Conservation (phyloP, 1,140 invertebrate species). For the Belonocnema kinseyi region DNA sequence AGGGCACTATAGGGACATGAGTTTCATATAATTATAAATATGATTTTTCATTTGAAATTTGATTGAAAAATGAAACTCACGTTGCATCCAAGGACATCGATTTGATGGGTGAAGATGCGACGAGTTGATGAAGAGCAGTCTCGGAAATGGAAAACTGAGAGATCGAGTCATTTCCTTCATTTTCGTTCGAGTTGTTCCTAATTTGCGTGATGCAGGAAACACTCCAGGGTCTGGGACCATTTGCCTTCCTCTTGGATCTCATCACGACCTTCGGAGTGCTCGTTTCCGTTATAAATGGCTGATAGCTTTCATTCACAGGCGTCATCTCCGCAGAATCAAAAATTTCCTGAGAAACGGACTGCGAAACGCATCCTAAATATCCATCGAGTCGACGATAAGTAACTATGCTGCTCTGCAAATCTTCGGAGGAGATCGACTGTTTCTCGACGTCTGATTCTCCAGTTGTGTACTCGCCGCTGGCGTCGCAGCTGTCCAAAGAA, state of each 20-base stretch:
- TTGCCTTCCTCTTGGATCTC: constrained; percentile 70
- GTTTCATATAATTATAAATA: too few species aligned
- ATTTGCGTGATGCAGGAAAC: constrained; percentile 88
- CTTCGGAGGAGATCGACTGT: constrained; percentile 84
- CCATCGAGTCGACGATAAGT: constrained; percentile 75
- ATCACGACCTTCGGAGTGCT: constrained; percentile 72
- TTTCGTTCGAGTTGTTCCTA: constrained; percentile 54
- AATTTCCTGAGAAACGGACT: constrained; percentile 78
- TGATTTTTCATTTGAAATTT: too few species aligned
- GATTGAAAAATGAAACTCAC: constrained; percentile 54
- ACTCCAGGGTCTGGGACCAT: constrained; percentile 85
- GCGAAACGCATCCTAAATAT: constrained; percentile 72
- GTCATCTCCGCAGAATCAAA: constrained; percentile 70
- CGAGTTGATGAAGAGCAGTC: constrained; percentile 86
- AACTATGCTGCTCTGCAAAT: constrained; percentile 81
- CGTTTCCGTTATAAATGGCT: constrained; percentile 47
- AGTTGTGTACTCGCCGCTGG: constrained; percentile 92
- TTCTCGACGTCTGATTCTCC: constrained; percentile 84
- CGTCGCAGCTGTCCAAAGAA: constrained; percentile 84
- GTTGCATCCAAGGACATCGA: constrained; percentile 67
- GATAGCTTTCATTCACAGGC: constrained; percentile 57
- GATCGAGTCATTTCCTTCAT: constrained; percentile 67
- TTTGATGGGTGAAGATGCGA: constrained; percentile 68
- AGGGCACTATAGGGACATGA: too few species aligned
- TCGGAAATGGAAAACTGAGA: constrained; percentile 88